Percentiles rank a stretch among this genome's conserved stretches.
These are phyloP conservation scores for Hesperia comma DNA, from an alignment of 2,888 invertebrate species.

Conservation along the genomic window DNA sequence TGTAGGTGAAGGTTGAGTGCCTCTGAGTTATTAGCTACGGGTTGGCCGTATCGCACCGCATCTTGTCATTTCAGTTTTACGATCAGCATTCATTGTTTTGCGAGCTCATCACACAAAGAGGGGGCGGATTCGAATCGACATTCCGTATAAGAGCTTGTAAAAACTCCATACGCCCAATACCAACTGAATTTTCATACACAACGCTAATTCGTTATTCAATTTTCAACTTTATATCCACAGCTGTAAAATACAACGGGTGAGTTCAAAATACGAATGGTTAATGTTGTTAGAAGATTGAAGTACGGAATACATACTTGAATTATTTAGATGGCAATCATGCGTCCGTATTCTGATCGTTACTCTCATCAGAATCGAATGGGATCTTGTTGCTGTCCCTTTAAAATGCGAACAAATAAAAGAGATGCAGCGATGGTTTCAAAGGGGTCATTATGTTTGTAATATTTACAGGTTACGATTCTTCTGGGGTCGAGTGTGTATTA, in stretches of 20 bases:
- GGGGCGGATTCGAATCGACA: slow-evolving; percentile 77
- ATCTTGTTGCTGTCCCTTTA: slow-evolving; percentile 52
- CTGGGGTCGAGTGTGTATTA: slow-evolving; percentile 37
- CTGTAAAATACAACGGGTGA: slow-evolving; percentile 37
- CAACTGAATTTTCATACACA: slow-evolving; percentile 39
- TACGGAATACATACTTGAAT: slow-evolving; percentile 76
- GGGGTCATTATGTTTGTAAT: slow-evolving; percentile 41
- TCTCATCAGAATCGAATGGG: slow-evolving; percentile 72
- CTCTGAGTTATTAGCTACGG: slow-evolving; percentile 59
- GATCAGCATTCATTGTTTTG: slow-evolving; percentile 73
- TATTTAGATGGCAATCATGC: slow-evolving; percentile 81
- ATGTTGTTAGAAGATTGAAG: slow-evolving; percentile 57
- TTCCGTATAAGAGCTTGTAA: slow-evolving; percentile 79
- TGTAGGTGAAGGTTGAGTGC: slow-evolving; percentile 12
- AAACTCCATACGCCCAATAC: slow-evolving; percentile 70
- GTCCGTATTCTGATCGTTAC: slow-evolving; percentile 79
- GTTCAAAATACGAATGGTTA: slow-evolving; percentile 36
- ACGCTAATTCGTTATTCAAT: slow-evolving; percentile 38
- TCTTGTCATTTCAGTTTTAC: slow-evolving; percentile 74
- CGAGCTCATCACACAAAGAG: slow-evolving; percentile 63
- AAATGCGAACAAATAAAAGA: slow-evolving; percentile 46
- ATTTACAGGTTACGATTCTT: slow-evolving; percentile 40
- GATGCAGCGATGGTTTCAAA: slow-evolving; percentile 45
- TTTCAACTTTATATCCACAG: slow-evolving; percentile 43
- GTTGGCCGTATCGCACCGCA: slow-evolving; percentile 61